Conservation (phyloP, 2,113 vertebrate species). For the Oreochromis niloticus region DNA sequence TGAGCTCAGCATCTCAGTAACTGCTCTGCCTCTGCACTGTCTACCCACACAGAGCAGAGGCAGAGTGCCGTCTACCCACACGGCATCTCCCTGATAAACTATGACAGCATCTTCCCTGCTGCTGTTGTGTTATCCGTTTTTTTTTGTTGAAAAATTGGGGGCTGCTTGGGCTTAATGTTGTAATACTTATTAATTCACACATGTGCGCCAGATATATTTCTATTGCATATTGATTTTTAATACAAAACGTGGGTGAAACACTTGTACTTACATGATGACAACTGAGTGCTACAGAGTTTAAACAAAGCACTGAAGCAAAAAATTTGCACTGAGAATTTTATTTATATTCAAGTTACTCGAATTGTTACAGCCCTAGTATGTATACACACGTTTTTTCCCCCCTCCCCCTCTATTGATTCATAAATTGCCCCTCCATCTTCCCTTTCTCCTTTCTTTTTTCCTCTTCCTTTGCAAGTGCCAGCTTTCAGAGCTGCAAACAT, state of each 20-base stretch:
- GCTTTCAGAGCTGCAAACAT: not conserved
- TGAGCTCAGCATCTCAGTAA: not conserved
- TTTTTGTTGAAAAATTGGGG: not conserved
- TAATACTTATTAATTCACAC: not conserved
- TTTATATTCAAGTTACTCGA: not conserved
- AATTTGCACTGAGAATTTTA: not conserved
- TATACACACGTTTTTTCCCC: fast-evolving
- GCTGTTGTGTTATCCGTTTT: not conserved
- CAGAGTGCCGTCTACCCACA: not conserved
- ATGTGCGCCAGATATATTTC: not conserved
- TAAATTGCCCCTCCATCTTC: not conserved
- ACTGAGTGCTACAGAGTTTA: not conserved
- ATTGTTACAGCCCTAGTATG: not conserved
- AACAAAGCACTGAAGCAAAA: not conserved
- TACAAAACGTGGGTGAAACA: not conserved
- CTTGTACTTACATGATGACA: not conserved
- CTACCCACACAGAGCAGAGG: not conserved
- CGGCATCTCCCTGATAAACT: not conserved
- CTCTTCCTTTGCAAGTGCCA: not conserved
- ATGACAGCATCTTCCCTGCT: not conserved
- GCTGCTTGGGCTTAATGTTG: not conserved
- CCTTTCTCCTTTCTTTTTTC: not conserved
- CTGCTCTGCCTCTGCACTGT: not conserved
- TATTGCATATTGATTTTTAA: not conserved
- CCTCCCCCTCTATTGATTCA: not conserved